These are phyloP conservation scores for Euglossa dilemma DNA, from an alignment of 1,140 invertebrate species.

Conservation along the genomic window DNA sequence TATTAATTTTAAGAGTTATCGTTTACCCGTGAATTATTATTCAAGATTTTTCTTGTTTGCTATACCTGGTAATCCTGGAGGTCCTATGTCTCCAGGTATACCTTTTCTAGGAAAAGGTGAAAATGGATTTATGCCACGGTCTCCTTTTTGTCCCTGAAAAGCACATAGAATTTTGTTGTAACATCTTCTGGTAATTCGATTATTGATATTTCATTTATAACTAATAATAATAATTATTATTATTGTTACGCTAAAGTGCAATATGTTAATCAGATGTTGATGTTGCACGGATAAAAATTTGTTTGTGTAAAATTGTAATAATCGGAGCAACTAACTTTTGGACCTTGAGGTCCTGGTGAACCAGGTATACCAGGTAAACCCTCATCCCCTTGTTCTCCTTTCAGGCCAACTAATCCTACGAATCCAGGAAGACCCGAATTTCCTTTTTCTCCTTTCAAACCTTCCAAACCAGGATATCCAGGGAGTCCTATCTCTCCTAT, in stretches of 20 bases:
- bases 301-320: neutral
- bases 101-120: constrained; percentile 77
- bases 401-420: constrained; percentile 71
- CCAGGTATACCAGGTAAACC: constrained; percentile 83
- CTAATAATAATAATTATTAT: too few species aligned
- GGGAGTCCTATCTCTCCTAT: constrained; percentile 79
- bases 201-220: too few species aligned
- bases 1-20: neutral
- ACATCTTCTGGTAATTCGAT: neutral
- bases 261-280: too few species aligned
- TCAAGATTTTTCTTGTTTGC: neutral
- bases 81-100: constrained; percentile 77
- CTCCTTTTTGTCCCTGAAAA: constrained; percentile 82
- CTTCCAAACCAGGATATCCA: constrained; percentile 78
- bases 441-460: constrained; percentile 78
- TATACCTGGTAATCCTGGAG: constrained; percentile 74
- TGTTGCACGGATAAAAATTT: too few species aligned
- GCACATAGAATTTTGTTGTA: neutral
- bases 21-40: neutral
- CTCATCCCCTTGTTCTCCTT: constrained; percentile 82
- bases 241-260: too few species aligned
- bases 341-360: constrained; percentile 77
- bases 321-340: constrained; percentile 64
- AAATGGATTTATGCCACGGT: constrained; percentile 80
- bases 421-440: constrained; percentile 67